Conservation (phyloP, 2,888 invertebrate species). For the Ischnura elegans region DNA sequence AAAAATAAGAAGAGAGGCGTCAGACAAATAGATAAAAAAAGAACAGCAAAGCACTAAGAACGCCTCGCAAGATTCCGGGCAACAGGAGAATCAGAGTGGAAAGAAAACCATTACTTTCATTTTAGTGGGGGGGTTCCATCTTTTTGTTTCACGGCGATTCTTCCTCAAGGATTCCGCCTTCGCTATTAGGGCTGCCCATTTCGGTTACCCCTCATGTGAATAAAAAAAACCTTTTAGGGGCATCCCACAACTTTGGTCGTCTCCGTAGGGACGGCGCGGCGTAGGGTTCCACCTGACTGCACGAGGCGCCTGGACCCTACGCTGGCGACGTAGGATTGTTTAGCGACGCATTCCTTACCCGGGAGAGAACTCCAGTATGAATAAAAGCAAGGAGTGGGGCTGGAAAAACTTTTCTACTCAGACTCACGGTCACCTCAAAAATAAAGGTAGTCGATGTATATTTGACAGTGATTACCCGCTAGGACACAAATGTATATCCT, state of each 20-base stretch:
- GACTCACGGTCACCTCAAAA: too few relatives aligned
- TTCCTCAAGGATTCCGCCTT: neutral
- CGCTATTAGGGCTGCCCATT: neutral
- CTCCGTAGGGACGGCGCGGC: neutral
- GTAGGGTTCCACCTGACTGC: too few relatives aligned
- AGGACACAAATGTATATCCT: too few relatives aligned
- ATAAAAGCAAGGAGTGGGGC: too few relatives aligned
- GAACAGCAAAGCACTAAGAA: neutral
- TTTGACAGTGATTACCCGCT: too few relatives aligned
- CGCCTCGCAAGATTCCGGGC: neutral
- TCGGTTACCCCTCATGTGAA: neutral
- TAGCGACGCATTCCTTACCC: too few relatives aligned
- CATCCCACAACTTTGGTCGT: neutral
- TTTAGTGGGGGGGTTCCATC: neutral
- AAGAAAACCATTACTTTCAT: neutral
- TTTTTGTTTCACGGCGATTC: neutral
- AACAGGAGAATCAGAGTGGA: neutral
- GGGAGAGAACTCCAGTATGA: too few relatives aligned
- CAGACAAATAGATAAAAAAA: neutral
- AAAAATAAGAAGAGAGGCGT: neutral
- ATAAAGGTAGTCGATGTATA: too few relatives aligned
- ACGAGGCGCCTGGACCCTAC: too few relatives aligned
- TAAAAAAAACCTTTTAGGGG: neutral
- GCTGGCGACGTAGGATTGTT: too few relatives aligned
- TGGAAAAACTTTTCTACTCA: too few relatives aligned